Evolutionary conservation across 2,797 vertebrate genomes (phyloP).

Genomic region (Galaxias olidus): DNA sequence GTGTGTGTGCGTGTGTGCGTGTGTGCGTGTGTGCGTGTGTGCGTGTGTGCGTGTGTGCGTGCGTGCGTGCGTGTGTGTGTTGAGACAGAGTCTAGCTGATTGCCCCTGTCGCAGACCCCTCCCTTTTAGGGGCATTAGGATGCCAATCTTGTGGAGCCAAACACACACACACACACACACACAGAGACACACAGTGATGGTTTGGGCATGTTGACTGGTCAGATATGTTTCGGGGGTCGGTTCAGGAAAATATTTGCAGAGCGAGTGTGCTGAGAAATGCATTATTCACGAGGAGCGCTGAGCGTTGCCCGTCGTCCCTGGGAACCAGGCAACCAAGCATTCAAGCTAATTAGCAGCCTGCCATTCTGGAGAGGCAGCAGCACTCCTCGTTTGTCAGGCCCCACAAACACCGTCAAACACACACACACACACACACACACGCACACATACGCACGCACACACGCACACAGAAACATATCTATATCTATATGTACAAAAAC

Average conservation of each 20-base stretch:
- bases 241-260: conserved; percentile 58
- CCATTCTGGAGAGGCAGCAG: conserved; percentile 36
- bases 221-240: conserved; percentile 50
- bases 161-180: neutral
- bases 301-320: conserved; percentile 39
- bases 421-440: neutral
- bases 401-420: conserved; percentile 12
- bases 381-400: conserved; percentile 28
- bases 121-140: no score
- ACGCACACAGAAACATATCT: no score
- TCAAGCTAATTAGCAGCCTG: conserved; percentile 62
- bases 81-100: no score
- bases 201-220: conserved; percentile 50
- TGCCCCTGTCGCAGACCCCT: no score
- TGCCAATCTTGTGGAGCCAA: neutral
- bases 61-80: no score
- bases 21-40: no score
- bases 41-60: no score
- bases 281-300: conserved; percentile 60
- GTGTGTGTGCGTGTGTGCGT: no score
- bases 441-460: conserved; percentile 16
- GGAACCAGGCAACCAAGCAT: conserved; percentile 47
- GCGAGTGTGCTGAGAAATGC: conserved; percentile 57
- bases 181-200: conserved; percentile 3
- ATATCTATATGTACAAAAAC: no score